These are phyloP conservation scores for Megaleporinus macrocephalus DNA, from an alignment of 2,113 vertebrate genomes.

Conservation along the genomic window DNA sequence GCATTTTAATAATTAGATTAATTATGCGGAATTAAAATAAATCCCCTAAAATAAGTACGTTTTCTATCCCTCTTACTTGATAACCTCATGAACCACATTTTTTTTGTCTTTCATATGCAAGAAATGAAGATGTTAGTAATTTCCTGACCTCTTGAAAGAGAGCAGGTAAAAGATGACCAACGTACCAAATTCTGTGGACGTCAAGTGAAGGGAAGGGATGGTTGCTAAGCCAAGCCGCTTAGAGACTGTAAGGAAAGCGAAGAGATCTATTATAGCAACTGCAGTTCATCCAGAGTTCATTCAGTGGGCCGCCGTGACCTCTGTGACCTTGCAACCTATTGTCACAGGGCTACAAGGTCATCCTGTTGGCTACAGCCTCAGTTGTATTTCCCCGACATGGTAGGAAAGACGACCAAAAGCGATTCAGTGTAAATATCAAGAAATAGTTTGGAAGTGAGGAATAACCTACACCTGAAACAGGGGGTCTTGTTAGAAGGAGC, in stretches of 20 bases:
- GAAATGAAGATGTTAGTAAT: too few species aligned
- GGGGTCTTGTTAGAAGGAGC: background rate
- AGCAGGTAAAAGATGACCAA: too few species aligned
- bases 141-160: too few species aligned
- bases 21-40: too few species aligned
- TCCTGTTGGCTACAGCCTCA: slow-evolving; percentile 4
- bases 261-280: background rate
- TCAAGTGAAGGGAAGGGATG: too few species aligned
- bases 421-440: background rate
- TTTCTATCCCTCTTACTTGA: too few species aligned
- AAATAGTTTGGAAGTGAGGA: background rate
- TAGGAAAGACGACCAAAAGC: background rate
- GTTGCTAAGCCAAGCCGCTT: background rate
- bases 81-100: too few species aligned
- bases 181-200: too few species aligned
- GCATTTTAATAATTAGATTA: too few species aligned
- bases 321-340: background rate
- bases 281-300: background rate
- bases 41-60: too few species aligned
- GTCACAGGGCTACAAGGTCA: slow-evolving; percentile 1
- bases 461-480: background rate
- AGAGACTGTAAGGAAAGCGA: background rate
- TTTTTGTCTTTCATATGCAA: too few species aligned
- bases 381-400: background rate
- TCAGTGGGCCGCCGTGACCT: background rate